phyloP scores from a whole-genome alignment of 2,888 invertebrate genomes.

The Busseola fusca region DNA sequence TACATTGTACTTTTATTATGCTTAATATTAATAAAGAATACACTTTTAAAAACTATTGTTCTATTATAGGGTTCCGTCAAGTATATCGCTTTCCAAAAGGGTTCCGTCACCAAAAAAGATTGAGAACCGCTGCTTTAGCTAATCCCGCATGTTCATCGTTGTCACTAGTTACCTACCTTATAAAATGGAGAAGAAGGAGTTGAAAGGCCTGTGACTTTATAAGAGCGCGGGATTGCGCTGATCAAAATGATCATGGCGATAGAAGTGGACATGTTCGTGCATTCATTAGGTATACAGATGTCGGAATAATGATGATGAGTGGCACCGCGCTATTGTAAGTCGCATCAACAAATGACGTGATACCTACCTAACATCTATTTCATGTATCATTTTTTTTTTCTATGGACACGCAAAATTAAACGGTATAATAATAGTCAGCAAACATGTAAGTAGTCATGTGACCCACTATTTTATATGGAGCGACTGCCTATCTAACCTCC shows the following conservation, averaged over 20 bases:
- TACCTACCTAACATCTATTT: constrained; percentile 21
- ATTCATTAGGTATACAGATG: constrained; percentile 35
- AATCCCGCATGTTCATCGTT: too few species aligned
- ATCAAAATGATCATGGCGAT: constrained; percentile 13
- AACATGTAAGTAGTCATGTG: too few species aligned
- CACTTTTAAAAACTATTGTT: too few species aligned
- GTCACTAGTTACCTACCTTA: neutral
- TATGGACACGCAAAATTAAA: constrained; percentile 30
- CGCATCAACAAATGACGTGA: constrained; percentile 32
- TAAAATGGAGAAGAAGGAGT: neutral
- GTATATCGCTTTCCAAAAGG: too few species aligned
- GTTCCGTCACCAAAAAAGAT: too few species aligned
- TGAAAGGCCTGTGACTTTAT: neutral
- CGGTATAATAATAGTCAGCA: constrained; percentile 3
- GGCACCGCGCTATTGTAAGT: constrained; percentile 19
- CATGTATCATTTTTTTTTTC: constrained; percentile 21
- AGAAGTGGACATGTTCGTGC: constrained; percentile 23
- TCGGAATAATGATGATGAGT: constrained; percentile 39
- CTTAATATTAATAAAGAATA: too few species aligned
- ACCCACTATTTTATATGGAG: too few species aligned
- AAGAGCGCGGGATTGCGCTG: constrained; percentile 12
- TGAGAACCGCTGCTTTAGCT: too few species aligned
- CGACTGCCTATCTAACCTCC: too few species aligned
- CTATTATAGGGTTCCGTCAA: too few species aligned
- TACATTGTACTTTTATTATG: too few species aligned